phyloP scores from a whole-genome alignment of 2,797 vertebrate genomes.

The Mico argentatus region DNA sequence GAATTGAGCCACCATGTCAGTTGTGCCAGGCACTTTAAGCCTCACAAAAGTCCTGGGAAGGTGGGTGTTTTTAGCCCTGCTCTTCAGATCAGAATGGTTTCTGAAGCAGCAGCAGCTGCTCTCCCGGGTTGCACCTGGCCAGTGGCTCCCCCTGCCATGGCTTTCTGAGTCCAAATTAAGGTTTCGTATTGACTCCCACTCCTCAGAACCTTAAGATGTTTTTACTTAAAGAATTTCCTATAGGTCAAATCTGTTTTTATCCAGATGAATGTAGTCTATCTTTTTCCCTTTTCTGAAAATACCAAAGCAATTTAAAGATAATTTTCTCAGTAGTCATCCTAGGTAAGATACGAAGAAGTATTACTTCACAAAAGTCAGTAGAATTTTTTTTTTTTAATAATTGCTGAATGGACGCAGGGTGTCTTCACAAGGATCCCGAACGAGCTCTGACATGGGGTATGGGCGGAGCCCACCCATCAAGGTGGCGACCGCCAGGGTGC shows the following conservation, averaged over 20 bases:
- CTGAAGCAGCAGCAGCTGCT: background rate
- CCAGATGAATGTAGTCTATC: background rate
- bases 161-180: background rate
- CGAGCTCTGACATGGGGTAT: rapidly evolving
- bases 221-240: background rate
- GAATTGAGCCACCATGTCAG: no score
- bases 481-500: background rate
- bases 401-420: no score
- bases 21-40: background rate
- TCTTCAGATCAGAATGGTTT: background rate
- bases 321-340: background rate
- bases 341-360: background rate
- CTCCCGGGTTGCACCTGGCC: background rate
- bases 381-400: background rate
- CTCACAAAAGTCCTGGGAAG: background rate
- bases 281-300: background rate
- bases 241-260: background rate
- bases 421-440: background rate
- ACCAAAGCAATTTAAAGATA: background rate
- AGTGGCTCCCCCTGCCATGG: background rate
- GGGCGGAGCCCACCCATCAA: background rate
- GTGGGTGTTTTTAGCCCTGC: no score
- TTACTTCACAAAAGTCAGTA: background rate
- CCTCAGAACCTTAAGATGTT: background rate
- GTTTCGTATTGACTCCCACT: background rate